Evolutionary conservation across 2,888 invertebrate species (phyloP).

Genomic region (Aelia acuminata): DNA sequence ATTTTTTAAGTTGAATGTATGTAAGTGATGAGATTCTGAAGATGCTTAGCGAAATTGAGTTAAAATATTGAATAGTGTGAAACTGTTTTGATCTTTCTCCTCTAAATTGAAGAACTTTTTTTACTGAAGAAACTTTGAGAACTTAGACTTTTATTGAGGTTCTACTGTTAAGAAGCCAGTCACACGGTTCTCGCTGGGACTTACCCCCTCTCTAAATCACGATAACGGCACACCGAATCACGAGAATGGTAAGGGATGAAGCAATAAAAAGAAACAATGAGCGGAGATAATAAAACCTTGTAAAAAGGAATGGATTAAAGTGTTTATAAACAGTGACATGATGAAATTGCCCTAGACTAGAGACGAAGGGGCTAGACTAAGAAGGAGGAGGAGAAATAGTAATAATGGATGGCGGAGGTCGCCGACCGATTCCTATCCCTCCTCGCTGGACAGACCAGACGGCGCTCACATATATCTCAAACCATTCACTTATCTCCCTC

Average conservation of each 20-base stretch:
- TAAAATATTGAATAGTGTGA: too few species aligned
- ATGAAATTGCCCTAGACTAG: conserved; percentile 41
- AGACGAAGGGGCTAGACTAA: conserved; percentile 25
- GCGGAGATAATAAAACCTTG: neutral
- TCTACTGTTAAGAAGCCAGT: neutral
- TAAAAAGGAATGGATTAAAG: conserved; percentile 38
- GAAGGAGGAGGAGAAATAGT: conserved; percentile 37
- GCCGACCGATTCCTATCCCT: neutral
- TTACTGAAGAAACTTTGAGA: too few species aligned
- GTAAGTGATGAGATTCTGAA: too few species aligned
- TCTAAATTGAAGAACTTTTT: too few species aligned
- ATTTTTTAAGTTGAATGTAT: too few species aligned
- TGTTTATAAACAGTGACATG: conserved; percentile 48
- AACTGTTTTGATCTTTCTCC: too few species aligned
- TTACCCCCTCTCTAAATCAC: neutral
- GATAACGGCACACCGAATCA: neutral
- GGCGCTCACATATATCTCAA: conserved; percentile 1
- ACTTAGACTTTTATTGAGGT: too few species aligned
- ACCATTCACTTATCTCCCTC: conserved; percentile 10
- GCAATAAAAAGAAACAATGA: conserved; percentile 27
- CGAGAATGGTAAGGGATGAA: neutral
- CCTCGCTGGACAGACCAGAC: conserved; percentile 9
- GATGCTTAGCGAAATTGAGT: too few species aligned
- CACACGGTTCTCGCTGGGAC: neutral
- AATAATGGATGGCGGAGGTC: conserved; percentile 43